A percentile compares a stretch with the other conserved stretches of the same genome.
These are phyloP conservation scores for Pherbina coryleti DNA, from an alignment of 2,888 invertebrate genomes.

Conservation along the genomic window DNA sequence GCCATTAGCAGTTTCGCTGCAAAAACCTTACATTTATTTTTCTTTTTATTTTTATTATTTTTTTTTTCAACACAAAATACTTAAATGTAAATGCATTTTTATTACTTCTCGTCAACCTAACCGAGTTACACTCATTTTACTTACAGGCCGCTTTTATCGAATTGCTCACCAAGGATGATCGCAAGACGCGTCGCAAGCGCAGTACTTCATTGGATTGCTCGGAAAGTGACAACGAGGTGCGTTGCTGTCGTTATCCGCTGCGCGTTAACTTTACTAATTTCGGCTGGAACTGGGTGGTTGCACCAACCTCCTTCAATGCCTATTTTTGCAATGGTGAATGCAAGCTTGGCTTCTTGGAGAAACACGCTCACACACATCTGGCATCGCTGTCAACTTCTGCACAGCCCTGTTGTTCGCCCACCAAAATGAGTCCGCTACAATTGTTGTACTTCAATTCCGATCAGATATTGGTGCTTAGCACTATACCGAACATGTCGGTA, in stretches of 20 bases:
- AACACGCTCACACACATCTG: slow-evolving; percentile 89
- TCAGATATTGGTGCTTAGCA: slow-evolving; percentile 87
- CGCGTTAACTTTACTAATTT: slow-evolving; percentile 88
- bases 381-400: slow-evolving; percentile 85
- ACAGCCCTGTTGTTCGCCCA: slow-evolving; percentile 93
- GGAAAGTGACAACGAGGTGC: slow-evolving; percentile 78
- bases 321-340: slow-evolving; percentile 98
- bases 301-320: slow-evolving; percentile 93
- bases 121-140: background rate
- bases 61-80: background rate
- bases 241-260: slow-evolving; percentile 95
- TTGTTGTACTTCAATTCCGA: slow-evolving; percentile 94
- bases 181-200: slow-evolving; percentile 74
- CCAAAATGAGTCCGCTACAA: slow-evolving; percentile 87
- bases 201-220: slow-evolving; percentile 87
- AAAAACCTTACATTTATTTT: too few relatives aligned
- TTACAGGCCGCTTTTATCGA: slow-evolving; percentile 66
- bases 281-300: slow-evolving; percentile 98
- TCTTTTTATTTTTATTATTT: background rate
- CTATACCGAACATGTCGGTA: slow-evolving; percentile 94
- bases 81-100: background rate
- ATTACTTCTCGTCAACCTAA: background rate
- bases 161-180: slow-evolving; percentile 63
- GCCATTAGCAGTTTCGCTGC: too few relatives aligned
- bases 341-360: slow-evolving; percentile 86